Base-by-base conservation (phyloP, 2,888 invertebrate species). In the Drosophila maculinotata region DNA sequence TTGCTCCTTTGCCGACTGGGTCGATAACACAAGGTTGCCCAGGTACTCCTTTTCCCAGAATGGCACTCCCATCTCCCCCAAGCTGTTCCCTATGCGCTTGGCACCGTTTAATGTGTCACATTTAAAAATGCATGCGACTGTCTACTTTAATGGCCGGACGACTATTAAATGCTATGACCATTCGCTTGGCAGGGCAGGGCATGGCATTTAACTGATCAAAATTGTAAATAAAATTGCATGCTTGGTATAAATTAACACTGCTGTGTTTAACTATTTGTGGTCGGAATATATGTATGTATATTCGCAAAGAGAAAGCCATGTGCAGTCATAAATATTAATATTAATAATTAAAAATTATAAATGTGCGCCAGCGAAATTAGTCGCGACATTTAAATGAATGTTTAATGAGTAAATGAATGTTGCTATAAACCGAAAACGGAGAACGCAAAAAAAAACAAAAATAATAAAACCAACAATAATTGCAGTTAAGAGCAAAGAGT, bases 351-450 rank as follows among this genome's bases (percentile, higher is more conserved):
- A 71, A 70, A 52, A 69, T 68, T 78, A 78, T 74, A 82, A 73
- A 69, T 77, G 65, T 44, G 53, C 52, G 81, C 58, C 70, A 62
- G 52, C 66, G 51, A 88, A 82, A 87, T 84, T 88, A 84, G 88
- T 84, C 87, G 85, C 74, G 79, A 67, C 85, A 82, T 79, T 85
- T 70, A 86, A 75, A 81, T 77, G 85, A 87, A 88, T 82, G 89
- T 88, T 82, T 87, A 77, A 82, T 80, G 87, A 52, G 58, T 70
- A 77, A 80, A 65, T 65, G 69, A 68, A 70, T 88, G 83, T 72
- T 70, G 69, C 67, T 56, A 56, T 56, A 64, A 52, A 31, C 47
- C 39, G 31, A 33, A 38, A 49, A 35, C 39, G 45, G 17, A 54
- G 48, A 45, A 38, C 41, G 25, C 4, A 23, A 54, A 36, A 65